Base-by-base conservation (phyloP, 37 sponge, comb jelly and placozoan genomes). In the Tethya wilhelma region DNA sequence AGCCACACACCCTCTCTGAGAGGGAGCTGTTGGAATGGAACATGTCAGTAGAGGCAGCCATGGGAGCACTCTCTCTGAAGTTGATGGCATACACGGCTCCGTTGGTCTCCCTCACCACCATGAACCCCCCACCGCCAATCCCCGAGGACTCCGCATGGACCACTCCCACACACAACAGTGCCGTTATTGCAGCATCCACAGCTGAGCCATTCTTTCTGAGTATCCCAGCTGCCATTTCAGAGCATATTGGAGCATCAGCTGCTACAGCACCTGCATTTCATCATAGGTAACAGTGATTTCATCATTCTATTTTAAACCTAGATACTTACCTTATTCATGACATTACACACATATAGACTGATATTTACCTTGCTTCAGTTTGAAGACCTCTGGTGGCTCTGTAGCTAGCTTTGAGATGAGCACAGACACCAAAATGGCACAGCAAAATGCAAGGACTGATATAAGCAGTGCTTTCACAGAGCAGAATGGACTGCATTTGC, bases 61-160 rank as follows among this genome's bases (percentile, higher is more conserved):
- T 3, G 5, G 97, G 97, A 22, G 97, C 97, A 30, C n/a, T 79
- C 55, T 97, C 95, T 78, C 97, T 67, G 88, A 97, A 97, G 82
- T 94, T 74, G 66, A 94, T 57, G 1, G 74, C 63, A 31, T 65
- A 63, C 4, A 68, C 80, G 17, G 66, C 42, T 1, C 80, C 79
- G 49, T 80, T 78, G 6, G 56, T 62, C 44, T 82, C 68, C 40
- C 84, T 46, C 8, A 97, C 75, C 31, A 89, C 42, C 95, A 97
- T 91, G 82, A 97, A 97, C 26, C 95, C 97, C 29, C 97, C 97
- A 8, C 71, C 93, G 42, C 98, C 93, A 36, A 95, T 56, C 34
- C 98, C 93, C 19, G 85, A 86, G 26, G 80, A 79, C 58, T 79
- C 87, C 1, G 79, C 53, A 34, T 79, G 79, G 20, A 86, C 77